Percentiles rank a stretch among this genome's conserved stretches.
phyloP scores from a whole-genome alignment of 2,113 vertebrate species.

The Oophaga pumilio region DNA sequence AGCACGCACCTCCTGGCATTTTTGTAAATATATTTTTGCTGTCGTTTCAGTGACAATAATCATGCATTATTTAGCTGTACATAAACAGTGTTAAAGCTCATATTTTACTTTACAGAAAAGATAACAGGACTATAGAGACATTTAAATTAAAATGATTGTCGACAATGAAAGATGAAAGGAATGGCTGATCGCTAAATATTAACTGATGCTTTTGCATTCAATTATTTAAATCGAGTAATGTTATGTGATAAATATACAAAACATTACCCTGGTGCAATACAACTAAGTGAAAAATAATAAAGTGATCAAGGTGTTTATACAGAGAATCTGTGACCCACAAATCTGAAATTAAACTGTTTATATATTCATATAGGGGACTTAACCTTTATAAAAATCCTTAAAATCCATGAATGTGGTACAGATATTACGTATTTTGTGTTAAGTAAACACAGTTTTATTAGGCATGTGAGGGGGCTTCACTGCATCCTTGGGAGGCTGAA shows the following conservation, averaged over 20 bases:
- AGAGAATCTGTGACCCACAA: too few species aligned
- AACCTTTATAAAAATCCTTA: not conserved
- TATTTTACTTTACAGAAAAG: not conserved
- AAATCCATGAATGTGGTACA: too few species aligned
- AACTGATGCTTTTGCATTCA: not conserved
- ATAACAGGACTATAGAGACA: slow-evolving; percentile 6
- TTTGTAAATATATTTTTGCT: slow-evolving; percentile 39
- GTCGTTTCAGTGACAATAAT: slow-evolving; percentile 1
- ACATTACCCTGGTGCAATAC: not conserved
- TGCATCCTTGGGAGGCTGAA: too few species aligned
- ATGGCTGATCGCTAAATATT: not conserved
- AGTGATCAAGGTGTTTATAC: not conserved
- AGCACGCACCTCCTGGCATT: not conserved
- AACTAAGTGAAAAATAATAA: not conserved
- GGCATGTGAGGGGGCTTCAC: too few species aligned
- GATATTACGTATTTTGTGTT: too few species aligned
- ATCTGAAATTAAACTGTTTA: too few species aligned
- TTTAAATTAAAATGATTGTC: slow-evolving; percentile 10
- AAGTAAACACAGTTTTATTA: too few species aligned
- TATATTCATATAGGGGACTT: too few species aligned
- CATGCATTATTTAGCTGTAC: slow-evolving; percentile 29
- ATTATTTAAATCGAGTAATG: not conserved
- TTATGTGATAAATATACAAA: not conserved
- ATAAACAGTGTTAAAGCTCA: not conserved
- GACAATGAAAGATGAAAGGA: not conserved